Evolutionary conservation across 1,140 invertebrate genomes (phyloP), one percentile per base, ranked within the genome.

Genomic region (Macrocentrus cingulum): DNA sequence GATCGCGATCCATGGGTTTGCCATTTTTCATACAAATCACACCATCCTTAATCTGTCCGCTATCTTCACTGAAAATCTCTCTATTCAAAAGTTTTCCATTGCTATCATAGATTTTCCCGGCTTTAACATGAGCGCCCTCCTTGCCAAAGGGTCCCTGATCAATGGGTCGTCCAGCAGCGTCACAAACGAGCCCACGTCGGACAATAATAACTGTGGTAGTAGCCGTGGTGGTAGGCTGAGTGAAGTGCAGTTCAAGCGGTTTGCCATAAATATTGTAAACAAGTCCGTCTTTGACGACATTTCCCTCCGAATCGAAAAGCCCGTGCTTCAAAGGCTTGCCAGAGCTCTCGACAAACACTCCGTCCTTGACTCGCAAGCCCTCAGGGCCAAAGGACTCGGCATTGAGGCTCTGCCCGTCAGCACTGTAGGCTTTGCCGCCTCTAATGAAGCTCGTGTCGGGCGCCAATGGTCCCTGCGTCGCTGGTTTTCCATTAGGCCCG

Each of bases 371-470:
- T 56, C 66, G 75, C 5, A 78, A 20, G 42, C 73, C 77, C 61
- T 80, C 77, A 1, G 72, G 70, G 9, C 77, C 77, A 51, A 80
- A 80, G 13, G 77, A 70, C 62, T 80, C 77, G 22, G 76, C 73
- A 0, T 67, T 73, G 0, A 80, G 41, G 1, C 63, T 68, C 23
- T 75, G 69, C 23, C 71, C 71, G 49, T 65, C 68, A 0, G 59
- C 63, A 1, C 69, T 61, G 9, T 65, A 75, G 4, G 78, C 59
- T 36, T 72, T 74, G 29, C 77, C 77, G 4, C 57, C 66, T 54
- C 76, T 75, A 0, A 80, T 60, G 13, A 67, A 77, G 51, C 60
- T 65, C 0, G 64, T 74, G 51, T 80, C 77, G 1, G 73, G 57
- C 3, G 56, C 54, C 0, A 72, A 44, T 9, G 50, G 55, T 13